Conservation (phyloP, 2,888 invertebrate genomes). For the Athrips mouffetella region DNA sequence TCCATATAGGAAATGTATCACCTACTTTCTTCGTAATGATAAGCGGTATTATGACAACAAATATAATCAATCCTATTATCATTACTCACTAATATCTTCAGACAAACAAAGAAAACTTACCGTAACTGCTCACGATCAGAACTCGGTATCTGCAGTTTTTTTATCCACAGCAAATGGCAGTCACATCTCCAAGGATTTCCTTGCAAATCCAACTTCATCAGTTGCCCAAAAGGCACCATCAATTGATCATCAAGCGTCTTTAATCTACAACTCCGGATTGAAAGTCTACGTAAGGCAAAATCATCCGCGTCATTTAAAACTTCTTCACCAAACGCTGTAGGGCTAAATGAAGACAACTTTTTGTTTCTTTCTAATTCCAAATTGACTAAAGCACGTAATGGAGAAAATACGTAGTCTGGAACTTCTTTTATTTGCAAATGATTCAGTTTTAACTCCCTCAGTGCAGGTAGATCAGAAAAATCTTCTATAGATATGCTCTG, state of each 20-base stretch:
- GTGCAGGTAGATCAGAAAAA: constrained; percentile 66
- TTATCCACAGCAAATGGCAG: constrained; percentile 77
- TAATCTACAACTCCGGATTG: constrained; percentile 66
- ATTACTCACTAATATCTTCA: neutral
- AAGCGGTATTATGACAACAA: too few relatives aligned
- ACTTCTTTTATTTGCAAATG: constrained; percentile 74
- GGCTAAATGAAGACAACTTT: constrained; percentile 69
- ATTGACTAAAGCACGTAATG: constrained; percentile 67
- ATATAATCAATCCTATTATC: neutral
- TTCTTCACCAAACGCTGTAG: constrained; percentile 58
- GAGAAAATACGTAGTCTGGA: constrained; percentile 74
- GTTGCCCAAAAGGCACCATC: constrained; percentile 62
- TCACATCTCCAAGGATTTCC: constrained; percentile 82
- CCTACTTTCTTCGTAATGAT: too few relatives aligned
- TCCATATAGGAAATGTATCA: too few relatives aligned
- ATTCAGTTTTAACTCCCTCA: constrained; percentile 77
- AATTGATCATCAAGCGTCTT: constrained; percentile 55
- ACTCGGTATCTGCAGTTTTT: constrained; percentile 55
- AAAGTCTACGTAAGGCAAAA: constrained; percentile 63
- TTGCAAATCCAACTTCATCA: constrained; percentile 71
- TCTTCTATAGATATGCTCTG: constrained; percentile 64
- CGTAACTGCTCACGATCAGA: constrained; percentile 63
- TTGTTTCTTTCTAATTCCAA: constrained; percentile 77
- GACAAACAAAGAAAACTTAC: constrained; percentile 39
- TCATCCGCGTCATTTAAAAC: constrained; percentile 58